Base-by-base conservation (phyloP, 2,797 vertebrate genomes). In the Melanotaenia parkinsoni region DNA sequence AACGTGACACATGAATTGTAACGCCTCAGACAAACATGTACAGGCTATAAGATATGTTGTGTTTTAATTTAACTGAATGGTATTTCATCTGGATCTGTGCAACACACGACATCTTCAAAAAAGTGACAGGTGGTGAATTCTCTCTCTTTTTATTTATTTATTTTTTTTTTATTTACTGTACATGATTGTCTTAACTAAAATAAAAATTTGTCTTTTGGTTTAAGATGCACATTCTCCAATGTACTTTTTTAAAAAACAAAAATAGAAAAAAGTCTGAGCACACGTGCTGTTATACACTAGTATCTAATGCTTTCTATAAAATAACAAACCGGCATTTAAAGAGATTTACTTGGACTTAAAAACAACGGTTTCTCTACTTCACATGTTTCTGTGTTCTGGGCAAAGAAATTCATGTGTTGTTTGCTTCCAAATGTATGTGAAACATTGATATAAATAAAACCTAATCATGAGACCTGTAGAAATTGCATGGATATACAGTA, bases 161-260 rank as follows among this genome's bases (percentile, higher is more conserved):
- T 38, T 43, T 13, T 12, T 30, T 64, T 84, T 77, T 80, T 35
- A 80, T 76, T 78, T 76, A 40, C 83, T 87, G 83, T 90, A 69
- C 70, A 85, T 87, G 69, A 86, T 86, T 83, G 80, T 87, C 84
- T 71, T 72, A 67, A 86, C 3, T 72, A 78, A 84, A 90, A 92
- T 88, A 90, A 91, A 90, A 65, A 67, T 65, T 1, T 53, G 22
- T 81, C 53, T 24, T 87, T 86, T 89, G 83, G 63, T 85, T 88
- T 85, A 77, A 86, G 76, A 77, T 56, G 32, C n/a, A 43, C 6
- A 47, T 26, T 47, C 61, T 58, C 0, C 0, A 51, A 33, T 73
- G 76, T 35, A 26, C 53, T 73, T 51, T 30, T 37, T 45, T 45
- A 45, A 45, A 45, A 45, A 20, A 11, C 10, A 9, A 37, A 10